These are phyloP conservation scores for Motacilla tschutschensis DNA, from an alignment of 2,113 vertebrate genomes.

Conservation along the genomic window DNA sequence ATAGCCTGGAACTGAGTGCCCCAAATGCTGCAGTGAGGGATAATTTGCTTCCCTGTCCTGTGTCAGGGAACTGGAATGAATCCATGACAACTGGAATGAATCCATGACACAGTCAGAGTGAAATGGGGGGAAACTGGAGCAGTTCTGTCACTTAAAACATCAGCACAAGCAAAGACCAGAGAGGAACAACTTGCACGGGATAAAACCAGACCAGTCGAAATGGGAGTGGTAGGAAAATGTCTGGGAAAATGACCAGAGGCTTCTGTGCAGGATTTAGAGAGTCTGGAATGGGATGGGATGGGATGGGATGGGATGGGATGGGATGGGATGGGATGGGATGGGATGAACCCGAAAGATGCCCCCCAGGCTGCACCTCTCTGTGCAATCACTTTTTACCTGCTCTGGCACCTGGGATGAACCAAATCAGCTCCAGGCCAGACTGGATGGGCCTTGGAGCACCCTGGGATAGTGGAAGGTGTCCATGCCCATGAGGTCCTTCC, in stretches of 20 bases:
- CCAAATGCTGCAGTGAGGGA: not conserved
- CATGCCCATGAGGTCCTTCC: not conserved
- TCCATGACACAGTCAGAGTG: not conserved
- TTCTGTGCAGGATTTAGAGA: not conserved
- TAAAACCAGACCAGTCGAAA: not conserved
- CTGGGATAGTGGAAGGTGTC: not conserved
- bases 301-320: not conserved
- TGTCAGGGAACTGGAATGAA: not conserved
- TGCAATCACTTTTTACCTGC: not conserved
- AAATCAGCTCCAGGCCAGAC: not conserved
- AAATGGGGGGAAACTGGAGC: not conserved
- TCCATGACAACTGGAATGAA: not conserved
- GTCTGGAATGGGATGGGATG: not conserved
- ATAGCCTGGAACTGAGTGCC: not conserved
- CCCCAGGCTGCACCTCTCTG: not conserved
- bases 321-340: not conserved
- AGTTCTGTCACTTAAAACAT: not conserved
- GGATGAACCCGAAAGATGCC: too few relatives aligned
- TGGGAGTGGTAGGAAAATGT: not conserved
- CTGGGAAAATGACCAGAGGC: not conserved
- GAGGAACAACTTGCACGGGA: accelerated
- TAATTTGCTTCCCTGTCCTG: not conserved
- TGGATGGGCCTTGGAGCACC: not conserved
- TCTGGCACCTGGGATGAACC: not conserved
- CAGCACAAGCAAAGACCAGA: not conserved